phyloP scores from a whole-genome alignment of 2,797 vertebrate species.

The Pempheris klunzingeri region DNA sequence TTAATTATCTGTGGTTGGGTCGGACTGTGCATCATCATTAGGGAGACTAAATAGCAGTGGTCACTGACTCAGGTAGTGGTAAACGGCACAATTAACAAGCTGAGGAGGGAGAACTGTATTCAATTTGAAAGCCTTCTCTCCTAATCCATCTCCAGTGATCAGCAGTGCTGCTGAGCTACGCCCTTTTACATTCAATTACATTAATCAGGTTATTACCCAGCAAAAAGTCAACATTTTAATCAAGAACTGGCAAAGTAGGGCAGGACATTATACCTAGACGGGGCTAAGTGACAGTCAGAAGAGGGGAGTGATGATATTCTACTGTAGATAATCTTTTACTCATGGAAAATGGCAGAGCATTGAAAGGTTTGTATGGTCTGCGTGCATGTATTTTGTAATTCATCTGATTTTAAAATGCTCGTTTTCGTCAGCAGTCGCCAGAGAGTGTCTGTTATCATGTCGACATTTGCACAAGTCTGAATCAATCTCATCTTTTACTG shows the following conservation, averaged over 20 bases:
- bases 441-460: slow-evolving; percentile 15
- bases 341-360: slow-evolving; percentile 33
- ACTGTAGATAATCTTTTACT: slow-evolving; percentile 52
- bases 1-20: slow-evolving; percentile 98
- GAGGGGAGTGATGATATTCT: slow-evolving; percentile 55
- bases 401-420: slow-evolving; percentile 24
- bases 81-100: slow-evolving; percentile 99
- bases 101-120: slow-evolving; percentile 97
- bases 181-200: slow-evolving; percentile 99
- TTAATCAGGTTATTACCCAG: slow-evolving; percentile 99
- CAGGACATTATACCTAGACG: slow-evolving; percentile 75
- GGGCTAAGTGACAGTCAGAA: slow-evolving; percentile 72
- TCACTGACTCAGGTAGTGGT: slow-evolving; percentile 99
- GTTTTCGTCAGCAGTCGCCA: slow-evolving; percentile 14
- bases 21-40: slow-evolving; percentile 99
- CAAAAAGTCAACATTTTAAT: slow-evolving; percentile 99
- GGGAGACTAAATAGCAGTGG: slow-evolving; percentile 99
- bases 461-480: slow-evolving; percentile 30
- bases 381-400: slow-evolving; percentile 26
- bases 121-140: slow-evolving; percentile 99
- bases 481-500: slow-evolving; percentile 47
- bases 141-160: slow-evolving; percentile 99
- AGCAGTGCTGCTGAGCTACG: slow-evolving; percentile 94
- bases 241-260: slow-evolving; percentile 92
- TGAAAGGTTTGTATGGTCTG: slow-evolving; percentile 10